Percentiles rank a stretch among this genome's conserved stretches.
phyloP scores from a whole-genome alignment of 2,113 vertebrate species.

The Todiramphus saurophagus region DNA sequence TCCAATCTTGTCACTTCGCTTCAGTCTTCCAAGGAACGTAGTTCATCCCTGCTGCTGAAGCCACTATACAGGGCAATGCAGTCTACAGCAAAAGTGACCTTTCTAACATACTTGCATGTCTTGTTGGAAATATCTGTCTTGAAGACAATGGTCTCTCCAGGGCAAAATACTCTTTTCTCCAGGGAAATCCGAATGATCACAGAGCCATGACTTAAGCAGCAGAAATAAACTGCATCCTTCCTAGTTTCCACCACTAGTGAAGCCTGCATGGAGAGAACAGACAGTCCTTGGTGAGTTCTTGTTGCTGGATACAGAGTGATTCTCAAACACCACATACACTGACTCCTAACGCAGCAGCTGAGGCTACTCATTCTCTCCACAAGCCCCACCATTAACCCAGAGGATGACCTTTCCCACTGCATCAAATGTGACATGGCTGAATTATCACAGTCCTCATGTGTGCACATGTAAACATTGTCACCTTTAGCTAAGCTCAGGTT shows the following conservation, averaged over 20 bases:
- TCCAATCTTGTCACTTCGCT: background rate
- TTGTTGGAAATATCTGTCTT: constrained; percentile 50
- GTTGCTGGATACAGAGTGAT: background rate
- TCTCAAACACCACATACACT: background rate
- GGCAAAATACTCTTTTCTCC: constrained; percentile 18
- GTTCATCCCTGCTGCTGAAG: constrained; percentile 21
- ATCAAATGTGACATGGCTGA: background rate
- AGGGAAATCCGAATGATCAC: constrained; percentile 24
- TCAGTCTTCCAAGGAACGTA: background rate
- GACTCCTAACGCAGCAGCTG: background rate
- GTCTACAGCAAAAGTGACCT: background rate
- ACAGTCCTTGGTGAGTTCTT: background rate
- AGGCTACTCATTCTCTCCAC: background rate
- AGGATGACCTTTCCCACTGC: background rate
- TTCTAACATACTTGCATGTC: constrained; percentile 32
- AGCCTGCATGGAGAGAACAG: background rate
- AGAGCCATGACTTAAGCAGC: constrained; percentile 16
- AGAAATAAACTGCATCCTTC: constrained; percentile 32
- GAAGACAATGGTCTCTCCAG: constrained; percentile 8
- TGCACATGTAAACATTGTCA: background rate
- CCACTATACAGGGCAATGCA: constrained; percentile 20
- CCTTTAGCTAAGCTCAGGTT: background rate
- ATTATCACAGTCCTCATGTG: background rate
- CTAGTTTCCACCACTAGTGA: background rate
- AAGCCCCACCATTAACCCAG: background rate